Evolutionary conservation across 2,797 vertebrate genomes (phyloP).

Genomic region (Melanotaenia pygmaea): DNA sequence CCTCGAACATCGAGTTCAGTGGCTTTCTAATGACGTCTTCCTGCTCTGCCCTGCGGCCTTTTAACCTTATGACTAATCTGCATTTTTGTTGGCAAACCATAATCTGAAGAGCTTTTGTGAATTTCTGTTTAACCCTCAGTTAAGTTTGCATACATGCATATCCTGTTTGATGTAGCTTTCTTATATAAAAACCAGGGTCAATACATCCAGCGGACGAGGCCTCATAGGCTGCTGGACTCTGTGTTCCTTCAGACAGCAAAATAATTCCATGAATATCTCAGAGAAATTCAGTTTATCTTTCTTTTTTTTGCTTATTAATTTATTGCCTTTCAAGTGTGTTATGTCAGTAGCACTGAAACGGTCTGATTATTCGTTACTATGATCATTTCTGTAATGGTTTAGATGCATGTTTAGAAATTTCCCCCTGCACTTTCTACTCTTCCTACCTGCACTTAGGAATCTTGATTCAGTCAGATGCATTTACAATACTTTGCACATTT

Average conservation of each 20-base stretch:
- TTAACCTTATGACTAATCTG: slow-evolving; percentile 40
- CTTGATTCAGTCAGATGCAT: not conserved
- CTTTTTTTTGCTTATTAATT: not conserved
- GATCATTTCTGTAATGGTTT: too few relatives aligned
- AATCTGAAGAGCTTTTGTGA: slow-evolving; percentile 14
- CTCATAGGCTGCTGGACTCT: not conserved
- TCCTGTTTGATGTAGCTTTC: not conserved
- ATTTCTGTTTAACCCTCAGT: slow-evolving; percentile 21
- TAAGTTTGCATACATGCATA: not conserved
- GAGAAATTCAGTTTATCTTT: not conserved
- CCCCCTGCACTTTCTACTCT: too few relatives aligned
- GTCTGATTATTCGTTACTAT: not conserved
- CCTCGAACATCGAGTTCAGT: slow-evolving; percentile 3
- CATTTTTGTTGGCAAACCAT: not conserved
- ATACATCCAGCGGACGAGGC: not conserved
- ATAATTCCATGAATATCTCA: not conserved
- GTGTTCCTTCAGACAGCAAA: not conserved
- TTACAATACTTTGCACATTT: not conserved
- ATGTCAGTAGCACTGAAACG: slow-evolving; percentile 25
- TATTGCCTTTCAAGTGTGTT: not conserved
- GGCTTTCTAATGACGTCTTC: not conserved
- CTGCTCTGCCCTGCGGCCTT: slow-evolving; percentile 29
- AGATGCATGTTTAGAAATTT: too few relatives aligned
- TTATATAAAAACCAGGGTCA: slow-evolving; percentile 3
- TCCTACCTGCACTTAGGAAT: not conserved